Evolutionary conservation across 2,797 vertebrate species (phyloP), one percentile per base, ranked within the genome.

Genomic region (Carcharodon carcharias): DNA sequence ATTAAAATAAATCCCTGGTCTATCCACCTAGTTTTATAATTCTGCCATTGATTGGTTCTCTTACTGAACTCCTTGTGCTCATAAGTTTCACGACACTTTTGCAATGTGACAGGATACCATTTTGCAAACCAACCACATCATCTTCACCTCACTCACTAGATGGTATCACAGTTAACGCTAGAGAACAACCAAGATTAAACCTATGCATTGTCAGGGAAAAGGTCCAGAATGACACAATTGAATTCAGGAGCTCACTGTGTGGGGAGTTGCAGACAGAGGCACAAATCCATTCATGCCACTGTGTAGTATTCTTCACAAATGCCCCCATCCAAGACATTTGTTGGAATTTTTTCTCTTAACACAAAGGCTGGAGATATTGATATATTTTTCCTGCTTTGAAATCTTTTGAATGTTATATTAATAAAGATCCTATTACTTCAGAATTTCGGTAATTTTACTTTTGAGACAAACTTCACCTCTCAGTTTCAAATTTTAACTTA

Each of bases 1-100:
- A 67, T 93, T 93, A 93, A 26, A 93, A 26, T 93, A 93, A 93
- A 93, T 67, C 61, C 91, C 63, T 28, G 40, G 6, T 93, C 63
- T 40, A 45, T 21, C 91, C 63, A 63, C n/a, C 61, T 63, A 92
- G 3, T 67, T 65, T 40, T 65, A 23, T 40, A 93, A 93, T 45
- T 85, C 40, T 93, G 61, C 40, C 91, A 65, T 26, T 45, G 91
- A 93, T 67, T 65, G 40, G n/a, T 63, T 93, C n/a, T 23, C n/a
- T 40, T 18, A 93, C 40, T 40, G 45, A 40, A 40, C 35, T n/a
- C 6, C 11, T 65, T 40, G 23, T 45, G 31, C 9, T 40, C 63
- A 11, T 4, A 67, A 11, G 8, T 4, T 93, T 67, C 61, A 93
- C 63, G 67, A 45, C 40, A 23, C 26, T 23, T 56, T 31, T 35